A percentile compares a stretch with the other conserved stretches of the same genome.
Conservation (phyloP, 2,888 invertebrate species). For the Brenthis hecate region DNA sequence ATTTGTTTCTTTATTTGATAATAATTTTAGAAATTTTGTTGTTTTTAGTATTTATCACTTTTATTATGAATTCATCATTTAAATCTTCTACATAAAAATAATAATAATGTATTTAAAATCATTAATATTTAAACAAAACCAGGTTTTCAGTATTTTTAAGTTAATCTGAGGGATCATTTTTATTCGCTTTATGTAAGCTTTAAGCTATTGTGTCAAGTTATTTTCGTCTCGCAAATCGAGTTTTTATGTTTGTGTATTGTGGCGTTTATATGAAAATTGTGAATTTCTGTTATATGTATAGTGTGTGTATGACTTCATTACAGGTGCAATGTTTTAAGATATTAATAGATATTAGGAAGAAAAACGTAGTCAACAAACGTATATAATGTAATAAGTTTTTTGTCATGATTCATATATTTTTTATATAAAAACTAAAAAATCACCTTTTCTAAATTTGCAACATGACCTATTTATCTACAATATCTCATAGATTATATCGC, state of each 20-base stretch:
- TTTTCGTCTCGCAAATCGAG: conserved; percentile 2
- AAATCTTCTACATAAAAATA: neutral
- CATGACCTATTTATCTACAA: conserved; percentile 12
- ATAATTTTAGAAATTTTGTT: too few relatives aligned
- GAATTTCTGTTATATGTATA: neutral
- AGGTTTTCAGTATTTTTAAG: conserved; percentile 12
- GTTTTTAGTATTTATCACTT: too few relatives aligned
- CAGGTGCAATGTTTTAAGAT: too few relatives aligned
- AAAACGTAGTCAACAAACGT: too few relatives aligned
- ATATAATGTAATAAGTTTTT: too few relatives aligned
- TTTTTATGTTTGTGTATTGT: conserved; percentile 16
- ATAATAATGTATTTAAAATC: neutral
- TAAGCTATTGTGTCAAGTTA: conserved; percentile 22
- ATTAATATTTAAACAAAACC: neutral
- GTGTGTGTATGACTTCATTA: neutral
- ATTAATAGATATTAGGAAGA: too few relatives aligned
- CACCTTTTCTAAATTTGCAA: neutral
- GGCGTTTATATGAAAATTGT: neutral
- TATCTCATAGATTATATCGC: conserved; percentile 8
- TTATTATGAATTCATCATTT: too few relatives aligned
- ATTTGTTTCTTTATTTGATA: too few relatives aligned
- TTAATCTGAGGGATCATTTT: conserved; percentile 17
- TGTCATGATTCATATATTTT: too few relatives aligned
- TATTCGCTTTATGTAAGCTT: conserved; percentile 24
- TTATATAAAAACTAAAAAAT: neutral